Conservation (phyloP, 1,140 invertebrate species). For the Ridgeia piscesae region DNA sequence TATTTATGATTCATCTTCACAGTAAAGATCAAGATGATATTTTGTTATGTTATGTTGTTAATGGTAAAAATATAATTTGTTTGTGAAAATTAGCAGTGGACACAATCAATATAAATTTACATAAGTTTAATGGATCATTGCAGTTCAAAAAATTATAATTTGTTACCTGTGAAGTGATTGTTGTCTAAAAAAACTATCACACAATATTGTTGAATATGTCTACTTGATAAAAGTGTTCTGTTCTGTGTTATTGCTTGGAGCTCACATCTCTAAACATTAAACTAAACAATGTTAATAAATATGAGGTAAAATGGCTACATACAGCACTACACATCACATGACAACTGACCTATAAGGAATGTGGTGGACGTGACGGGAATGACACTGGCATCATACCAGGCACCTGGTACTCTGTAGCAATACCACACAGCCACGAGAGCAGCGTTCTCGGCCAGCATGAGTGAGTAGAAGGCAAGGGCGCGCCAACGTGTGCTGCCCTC, state of each 20-base stretch:
- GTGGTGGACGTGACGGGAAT: constrained; percentile 39
- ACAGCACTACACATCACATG: not conserved
- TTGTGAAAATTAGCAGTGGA: not conserved
- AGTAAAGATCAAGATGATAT: too few relatives aligned
- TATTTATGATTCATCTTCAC: too few relatives aligned
- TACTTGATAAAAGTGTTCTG: not conserved
- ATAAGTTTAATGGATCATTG: not conserved
- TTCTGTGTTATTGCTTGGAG: not conserved
- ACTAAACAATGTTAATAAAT: not conserved
- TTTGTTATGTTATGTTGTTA: too few relatives aligned
- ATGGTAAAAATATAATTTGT: too few relatives aligned
- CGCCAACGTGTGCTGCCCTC: constrained; percentile 15
- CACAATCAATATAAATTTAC: not conserved
- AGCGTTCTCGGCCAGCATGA: constrained; percentile 10
- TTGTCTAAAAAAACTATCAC: not conserved
- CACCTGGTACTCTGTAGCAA: not conserved
- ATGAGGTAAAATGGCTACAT: not conserved
- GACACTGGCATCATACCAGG: constrained; percentile 1
- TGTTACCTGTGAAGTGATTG: not conserved
- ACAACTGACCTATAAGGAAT: constrained; percentile 9
- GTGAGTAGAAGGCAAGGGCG: not conserved
- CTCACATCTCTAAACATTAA: not conserved
- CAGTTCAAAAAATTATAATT: not conserved
- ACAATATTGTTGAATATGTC: not conserved
- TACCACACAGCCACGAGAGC: constrained; percentile 9